Conservation (phyloP, 2,888 invertebrate genomes). For the Archaeoteleia sp. region DNA sequence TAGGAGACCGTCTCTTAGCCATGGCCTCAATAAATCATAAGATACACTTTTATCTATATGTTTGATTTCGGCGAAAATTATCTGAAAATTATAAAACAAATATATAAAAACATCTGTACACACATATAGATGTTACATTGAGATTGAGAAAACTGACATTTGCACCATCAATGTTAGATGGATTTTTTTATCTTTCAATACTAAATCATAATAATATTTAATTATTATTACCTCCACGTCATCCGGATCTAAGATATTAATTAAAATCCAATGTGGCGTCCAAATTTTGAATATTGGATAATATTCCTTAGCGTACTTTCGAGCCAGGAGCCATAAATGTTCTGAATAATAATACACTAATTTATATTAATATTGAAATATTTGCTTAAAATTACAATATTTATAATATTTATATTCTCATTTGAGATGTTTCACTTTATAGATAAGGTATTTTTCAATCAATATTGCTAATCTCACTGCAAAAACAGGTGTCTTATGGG, state of each 20-base stretch:
- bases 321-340: slow-evolving; percentile 56
- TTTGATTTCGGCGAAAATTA: slow-evolving; percentile 64
- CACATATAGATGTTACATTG: no score
- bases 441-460: no score
- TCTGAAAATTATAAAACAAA: slow-evolving; percentile 56
- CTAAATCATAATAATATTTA: neutral
- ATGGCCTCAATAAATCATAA: slow-evolving; percentile 73
- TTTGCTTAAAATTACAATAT: no score
- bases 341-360: no score
- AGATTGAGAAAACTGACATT: no score
- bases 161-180: no score
- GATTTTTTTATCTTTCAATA: neutral
- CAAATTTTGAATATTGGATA: slow-evolving; percentile 63
- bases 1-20: slow-evolving; percentile 75
- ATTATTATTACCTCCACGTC: slow-evolving; percentile 62
- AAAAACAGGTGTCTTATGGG: no score
- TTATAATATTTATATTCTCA: no score
- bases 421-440: no score
- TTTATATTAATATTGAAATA: no score
- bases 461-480: no score
- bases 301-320: slow-evolving; percentile 52
- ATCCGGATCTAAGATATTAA: slow-evolving; percentile 64
- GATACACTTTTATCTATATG: slow-evolving; percentile 70
- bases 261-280: slow-evolving; percentile 40
- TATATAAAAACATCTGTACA: slow-evolving; percentile 8